These are phyloP conservation scores for Hanleya hanleyi DNA, from an alignment of 2,888 invertebrate species.

Conservation along the genomic window DNA sequence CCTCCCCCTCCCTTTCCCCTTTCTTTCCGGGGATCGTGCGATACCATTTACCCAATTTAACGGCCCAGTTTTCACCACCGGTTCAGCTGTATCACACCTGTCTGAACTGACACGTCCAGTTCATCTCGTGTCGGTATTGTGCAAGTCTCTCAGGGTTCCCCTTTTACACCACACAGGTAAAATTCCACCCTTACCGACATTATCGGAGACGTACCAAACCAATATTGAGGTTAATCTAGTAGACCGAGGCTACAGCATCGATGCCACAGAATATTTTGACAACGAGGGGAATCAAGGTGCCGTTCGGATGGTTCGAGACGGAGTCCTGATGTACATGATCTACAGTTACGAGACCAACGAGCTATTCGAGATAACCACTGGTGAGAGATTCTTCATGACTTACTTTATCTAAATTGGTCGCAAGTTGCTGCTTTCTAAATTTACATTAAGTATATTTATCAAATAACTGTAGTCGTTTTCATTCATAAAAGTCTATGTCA, in stretches of 20 bases:
- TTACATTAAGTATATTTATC: too few relatives aligned
- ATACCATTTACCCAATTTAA: too few relatives aligned
- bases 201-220: constrained; percentile 43
- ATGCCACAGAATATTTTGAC: constrained; percentile 43
- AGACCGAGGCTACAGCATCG: constrained; percentile 37
- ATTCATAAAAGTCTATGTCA: too few relatives aligned
- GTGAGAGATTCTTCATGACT: constrained; percentile 24
- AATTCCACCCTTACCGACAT: constrained; percentile 39
- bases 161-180: too few relatives aligned
- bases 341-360: constrained; percentile 44
- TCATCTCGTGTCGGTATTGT: too few relatives aligned
- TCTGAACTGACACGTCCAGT: too few relatives aligned
- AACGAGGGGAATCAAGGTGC: constrained; percentile 38
- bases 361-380: constrained; percentile 35
- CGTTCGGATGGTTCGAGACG: constrained; percentile 31
- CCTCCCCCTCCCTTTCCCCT: too few relatives aligned
- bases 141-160: too few relatives aligned
- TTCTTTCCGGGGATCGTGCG: too few relatives aligned
- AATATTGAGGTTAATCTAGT: constrained; percentile 47
- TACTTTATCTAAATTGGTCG: not conserved
- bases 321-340: constrained; percentile 27
- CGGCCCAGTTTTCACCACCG: too few relatives aligned
- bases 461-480: too few relatives aligned
- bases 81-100: too few relatives aligned
- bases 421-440: not conserved